Evolutionary conservation across 2,797 vertebrate genomes (phyloP), one percentile per base, ranked within the genome.

Genomic region (Hippoglossus hippoglossus): DNA sequence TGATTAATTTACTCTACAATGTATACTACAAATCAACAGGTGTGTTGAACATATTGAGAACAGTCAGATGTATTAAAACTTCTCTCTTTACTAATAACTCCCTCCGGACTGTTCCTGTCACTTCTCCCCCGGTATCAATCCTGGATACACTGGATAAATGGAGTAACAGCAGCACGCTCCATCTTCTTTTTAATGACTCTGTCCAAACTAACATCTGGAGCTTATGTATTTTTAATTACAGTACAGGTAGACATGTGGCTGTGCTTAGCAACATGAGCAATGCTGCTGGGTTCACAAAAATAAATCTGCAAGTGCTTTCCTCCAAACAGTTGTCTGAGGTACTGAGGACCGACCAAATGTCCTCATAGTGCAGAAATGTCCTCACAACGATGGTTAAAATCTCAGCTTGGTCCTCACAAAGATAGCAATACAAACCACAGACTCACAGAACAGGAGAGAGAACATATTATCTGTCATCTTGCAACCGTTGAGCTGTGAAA

Each of bases 401-500:
- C 21, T 39, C 11, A 53, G 21, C n/a, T 31, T 7, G 25, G 53
- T 64, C 31, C 47, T 21, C n/a, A 22, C 36, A 49, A 19, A 34
- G 34, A 60, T 6, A 26, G 21, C 15, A 22, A 24, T 24, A 44
- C 21, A 34, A 36, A 22, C 5, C 15, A 36, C 50, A 52, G 13
- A 22, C 21, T 41, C 10, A 9, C 1, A 26, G n/a, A 70, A n/a
- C 0, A 2, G 13, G 47, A 49, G 22, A 19, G 16, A 28, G 1
- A 67, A 24, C 13, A 6, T 54, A 53, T 71, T 63, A 83, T 83
- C 67, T 70, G 64, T 25, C 62, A 67, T 77, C 64, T 63, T 22
- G 34, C 31, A 54, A 62, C 70, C 72, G 61, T 56, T 60, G 67
- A 67, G 70, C 59, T 71, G 73, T 77, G 76, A 83, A 87, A 81